phyloP scores from a whole-genome alignment of 2,888 invertebrate species.

The Erynnis tages region DNA sequence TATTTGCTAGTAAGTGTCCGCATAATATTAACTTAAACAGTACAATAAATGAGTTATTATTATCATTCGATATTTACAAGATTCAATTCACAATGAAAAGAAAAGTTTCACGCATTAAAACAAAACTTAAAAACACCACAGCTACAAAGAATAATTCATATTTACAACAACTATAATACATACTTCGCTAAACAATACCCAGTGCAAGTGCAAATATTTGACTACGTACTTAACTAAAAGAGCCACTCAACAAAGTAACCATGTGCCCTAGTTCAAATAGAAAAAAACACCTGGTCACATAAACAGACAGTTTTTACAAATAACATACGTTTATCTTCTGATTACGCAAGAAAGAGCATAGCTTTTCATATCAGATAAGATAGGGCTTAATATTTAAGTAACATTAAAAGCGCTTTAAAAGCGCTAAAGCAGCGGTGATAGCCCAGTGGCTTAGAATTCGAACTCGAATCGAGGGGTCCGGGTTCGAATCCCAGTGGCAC shows the following conservation, averaged over 20 bases:
- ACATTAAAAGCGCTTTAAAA: not conserved
- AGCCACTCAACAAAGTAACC: constrained; percentile 4
- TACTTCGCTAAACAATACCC: not conserved
- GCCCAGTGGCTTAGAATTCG: not conserved
- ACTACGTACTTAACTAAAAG: not conserved
- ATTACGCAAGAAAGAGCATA: constrained; percentile 10
- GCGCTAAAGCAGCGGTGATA: no score
- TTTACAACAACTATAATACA: not conserved
- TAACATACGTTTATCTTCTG: not conserved
- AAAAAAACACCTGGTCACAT: constrained; percentile 6
- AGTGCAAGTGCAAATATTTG: constrained; percentile 6
- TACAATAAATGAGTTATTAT: no score
- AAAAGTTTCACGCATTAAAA: no score
- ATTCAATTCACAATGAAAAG: no score
- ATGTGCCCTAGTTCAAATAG: constrained; percentile 13
- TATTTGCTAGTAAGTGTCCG: no score
- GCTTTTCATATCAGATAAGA: constrained; percentile 12
- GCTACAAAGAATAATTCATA: no score
- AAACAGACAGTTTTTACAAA: constrained; percentile 1
- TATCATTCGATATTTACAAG: no score
- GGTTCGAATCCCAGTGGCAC: no score
- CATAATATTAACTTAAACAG: no score
- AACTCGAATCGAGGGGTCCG: no score
- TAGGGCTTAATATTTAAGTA: not conserved
- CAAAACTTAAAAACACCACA: no score